phyloP scores from a whole-genome alignment of 2,888 invertebrate genomes.

The Pseudococcus longispinus region DNA sequence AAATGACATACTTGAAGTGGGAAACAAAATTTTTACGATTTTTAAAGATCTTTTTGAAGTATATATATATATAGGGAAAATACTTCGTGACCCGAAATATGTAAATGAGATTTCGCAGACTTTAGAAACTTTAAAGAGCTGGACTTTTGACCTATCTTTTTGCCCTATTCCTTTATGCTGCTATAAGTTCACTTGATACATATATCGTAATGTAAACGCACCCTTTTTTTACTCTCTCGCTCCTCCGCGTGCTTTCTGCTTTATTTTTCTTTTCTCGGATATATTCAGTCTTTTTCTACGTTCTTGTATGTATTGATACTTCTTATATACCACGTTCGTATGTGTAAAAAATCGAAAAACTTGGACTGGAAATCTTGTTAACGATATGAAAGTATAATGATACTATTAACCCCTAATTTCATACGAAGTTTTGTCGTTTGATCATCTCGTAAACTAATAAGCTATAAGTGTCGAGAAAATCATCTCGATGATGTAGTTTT shows the following conservation, averaged over 20 bases:
- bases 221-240: not conserved
- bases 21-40: slow-evolving; percentile 14
- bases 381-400: not conserved
- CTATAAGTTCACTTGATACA: slow-evolving; percentile 2
- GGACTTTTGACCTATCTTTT: slow-evolving; percentile 46
- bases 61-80: not conserved
- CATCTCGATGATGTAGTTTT: not conserved
- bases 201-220: slow-evolving; percentile 27
- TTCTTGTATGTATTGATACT: not conserved
- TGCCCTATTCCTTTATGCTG: slow-evolving; percentile 3
- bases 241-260: not conserved
- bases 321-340: not conserved
- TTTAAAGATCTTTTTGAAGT: slow-evolving; percentile 43
- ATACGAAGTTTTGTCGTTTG: not conserved
- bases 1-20: not conserved
- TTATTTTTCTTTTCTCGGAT: not conserved
- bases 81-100: slow-evolving; percentile 40
- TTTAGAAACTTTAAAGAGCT: slow-evolving; percentile 40
- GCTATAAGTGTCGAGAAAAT: not conserved
- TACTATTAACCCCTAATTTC: not conserved
- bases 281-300: not conserved
- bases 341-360: not conserved
- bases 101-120: slow-evolving; percentile 40
- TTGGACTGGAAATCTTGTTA: not conserved
- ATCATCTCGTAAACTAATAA: not conserved